These are phyloP conservation scores for Cossypha caffra DNA, from an alignment of 2,797 vertebrate genomes.

Conservation along the genomic window DNA sequence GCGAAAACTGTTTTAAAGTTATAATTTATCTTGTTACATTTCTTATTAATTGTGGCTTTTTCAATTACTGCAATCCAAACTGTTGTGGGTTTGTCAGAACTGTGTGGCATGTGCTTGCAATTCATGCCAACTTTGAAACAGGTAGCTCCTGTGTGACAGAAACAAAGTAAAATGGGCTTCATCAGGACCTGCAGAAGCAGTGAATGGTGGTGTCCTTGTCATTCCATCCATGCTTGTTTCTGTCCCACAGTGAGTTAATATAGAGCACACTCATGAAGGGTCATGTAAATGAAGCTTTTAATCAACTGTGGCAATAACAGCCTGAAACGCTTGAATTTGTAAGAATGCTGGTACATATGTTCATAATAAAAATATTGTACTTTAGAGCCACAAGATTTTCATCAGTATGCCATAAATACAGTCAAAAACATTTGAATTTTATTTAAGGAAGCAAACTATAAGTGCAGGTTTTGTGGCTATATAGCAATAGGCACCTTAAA, in stretches of 20 bases:
- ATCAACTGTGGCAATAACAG: neutral
- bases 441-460: conserved; percentile 8
- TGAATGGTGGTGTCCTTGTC: neutral
- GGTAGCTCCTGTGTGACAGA: neutral
- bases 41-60: neutral
- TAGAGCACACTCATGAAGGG: neutral
- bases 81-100: neutral
- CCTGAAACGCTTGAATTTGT: neutral
- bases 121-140: neutral
- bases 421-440: neutral
- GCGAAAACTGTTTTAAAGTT: neutral
- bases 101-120: neutral
- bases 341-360: neutral
- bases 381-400: neutral
- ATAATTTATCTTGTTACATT: neutral
- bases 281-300: neutral
- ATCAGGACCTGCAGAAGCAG: neutral
- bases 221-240: neutral
- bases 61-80: neutral
- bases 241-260: neutral
- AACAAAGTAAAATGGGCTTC: neutral
- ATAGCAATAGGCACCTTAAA: neutral
- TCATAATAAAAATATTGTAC: conserved; percentile 4
- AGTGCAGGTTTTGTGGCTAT: neutral
- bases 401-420: neutral